Evolutionary conservation across 2,113 vertebrate species (phyloP).

Genomic region (Thoracochromis brauschi): DNA sequence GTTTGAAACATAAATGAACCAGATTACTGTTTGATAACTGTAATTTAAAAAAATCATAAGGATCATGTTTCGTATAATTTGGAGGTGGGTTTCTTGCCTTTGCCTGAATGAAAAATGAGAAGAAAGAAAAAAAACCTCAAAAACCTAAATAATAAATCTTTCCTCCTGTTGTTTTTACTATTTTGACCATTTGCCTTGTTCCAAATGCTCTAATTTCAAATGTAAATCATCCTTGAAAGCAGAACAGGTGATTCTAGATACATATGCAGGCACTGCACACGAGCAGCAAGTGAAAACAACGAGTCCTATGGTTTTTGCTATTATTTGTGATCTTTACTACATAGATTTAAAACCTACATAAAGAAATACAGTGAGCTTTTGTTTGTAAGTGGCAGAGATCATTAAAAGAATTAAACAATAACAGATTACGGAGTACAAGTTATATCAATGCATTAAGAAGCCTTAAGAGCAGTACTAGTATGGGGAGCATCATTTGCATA

Average conservation of each 20-base stretch:
- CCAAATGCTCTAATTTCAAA: background rate
- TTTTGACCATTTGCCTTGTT: background rate
- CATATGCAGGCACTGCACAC: background rate
- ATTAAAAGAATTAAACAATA: background rate
- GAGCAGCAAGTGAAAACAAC: background rate
- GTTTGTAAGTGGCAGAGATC: background rate
- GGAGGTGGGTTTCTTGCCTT: background rate
- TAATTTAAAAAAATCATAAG: background rate
- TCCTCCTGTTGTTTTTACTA: background rate
- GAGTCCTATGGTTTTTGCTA: background rate
- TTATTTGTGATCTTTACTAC: background rate
- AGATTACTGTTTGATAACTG: background rate
- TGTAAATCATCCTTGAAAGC: background rate
- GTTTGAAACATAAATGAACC: background rate
- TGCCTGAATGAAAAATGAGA: background rate
- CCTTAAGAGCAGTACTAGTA: background rate
- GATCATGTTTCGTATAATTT: background rate
- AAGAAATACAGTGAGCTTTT: background rate
- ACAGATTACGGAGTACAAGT: background rate
- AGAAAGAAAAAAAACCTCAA: background rate
- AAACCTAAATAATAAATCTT: background rate
- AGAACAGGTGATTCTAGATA: background rate
- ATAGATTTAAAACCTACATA: background rate
- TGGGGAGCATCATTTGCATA: conserved; percentile 15
- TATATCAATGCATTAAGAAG: background rate